phyloP scores from a whole-genome alignment of 2,113 vertebrate genomes.

The Noturus placidus region DNA sequence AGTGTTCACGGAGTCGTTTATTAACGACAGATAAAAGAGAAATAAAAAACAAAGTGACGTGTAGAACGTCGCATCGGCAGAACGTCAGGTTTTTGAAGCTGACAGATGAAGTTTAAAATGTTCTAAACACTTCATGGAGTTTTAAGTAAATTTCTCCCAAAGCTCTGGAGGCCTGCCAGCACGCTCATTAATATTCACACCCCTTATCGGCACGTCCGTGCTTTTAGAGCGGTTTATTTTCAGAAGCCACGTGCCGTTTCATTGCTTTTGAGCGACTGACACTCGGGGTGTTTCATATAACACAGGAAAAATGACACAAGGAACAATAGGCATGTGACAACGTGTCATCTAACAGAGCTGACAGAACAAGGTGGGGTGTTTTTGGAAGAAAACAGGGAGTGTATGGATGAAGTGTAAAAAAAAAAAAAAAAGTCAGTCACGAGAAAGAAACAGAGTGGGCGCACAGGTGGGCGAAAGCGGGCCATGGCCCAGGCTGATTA shows the following conservation, averaged over 20 bases:
- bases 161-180: constrained; percentile 11
- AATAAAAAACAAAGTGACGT: background rate
- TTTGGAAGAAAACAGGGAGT: background rate
- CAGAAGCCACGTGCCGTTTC: constrained; percentile 1
- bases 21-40: background rate
- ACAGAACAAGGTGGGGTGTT: background rate
- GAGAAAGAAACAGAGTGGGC: background rate
- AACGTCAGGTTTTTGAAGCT: constrained; percentile 1
- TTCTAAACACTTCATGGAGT: constrained; percentile 10
- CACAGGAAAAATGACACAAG: background rate
- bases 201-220: background rate
- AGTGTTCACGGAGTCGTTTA: background rate
- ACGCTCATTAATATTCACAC: constrained; percentile 36
- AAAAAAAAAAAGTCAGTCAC: background rate
- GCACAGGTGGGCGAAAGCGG: background rate
- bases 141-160: background rate
- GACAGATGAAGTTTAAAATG: constrained; percentile 18
- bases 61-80: background rate
- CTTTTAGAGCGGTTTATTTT: constrained; percentile 2
- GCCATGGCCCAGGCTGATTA: background rate
- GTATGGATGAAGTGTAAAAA: background rate
- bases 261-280: constrained; percentile 10
- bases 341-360: background rate
- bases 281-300: constrained; percentile 2
- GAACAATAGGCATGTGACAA: constrained; percentile 2